These are phyloP conservation scores for Coregonus sp. DNA, from an alignment of 2,797 vertebrate genomes.

Conservation along the genomic window DNA sequence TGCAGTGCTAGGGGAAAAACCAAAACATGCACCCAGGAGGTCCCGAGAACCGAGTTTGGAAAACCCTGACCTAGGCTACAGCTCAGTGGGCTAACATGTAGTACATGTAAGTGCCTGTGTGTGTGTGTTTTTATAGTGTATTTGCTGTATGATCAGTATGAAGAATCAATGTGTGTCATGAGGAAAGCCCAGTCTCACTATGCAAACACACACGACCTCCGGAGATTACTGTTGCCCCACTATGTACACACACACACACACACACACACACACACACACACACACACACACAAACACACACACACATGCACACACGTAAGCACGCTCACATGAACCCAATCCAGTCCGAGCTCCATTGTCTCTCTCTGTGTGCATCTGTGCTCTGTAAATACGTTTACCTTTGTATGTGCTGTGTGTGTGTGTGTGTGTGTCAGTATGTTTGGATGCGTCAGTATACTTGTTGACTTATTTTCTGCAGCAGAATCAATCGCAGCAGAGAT, in stretches of 20 bases:
- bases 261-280: conserved; percentile 19
- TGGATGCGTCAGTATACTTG: conserved; percentile 60
- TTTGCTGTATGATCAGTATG: conserved; percentile 1
- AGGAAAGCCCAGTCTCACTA: conserved; percentile 33
- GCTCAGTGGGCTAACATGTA: neutral
- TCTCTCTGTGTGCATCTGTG: conserved; percentile 33
- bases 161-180: conserved; percentile 5
- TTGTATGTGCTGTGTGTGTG: conserved; percentile 66
- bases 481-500: conserved; percentile 71
- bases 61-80: neutral
- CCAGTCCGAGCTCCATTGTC: conserved; percentile 13
- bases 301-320: conserved; percentile 17
- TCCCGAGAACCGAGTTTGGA: no score
- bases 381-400: conserved; percentile 69
- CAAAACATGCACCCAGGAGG: no score
- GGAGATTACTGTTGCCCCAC: conserved; percentile 37
- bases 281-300: conserved; percentile 28
- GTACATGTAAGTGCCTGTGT: neutral
- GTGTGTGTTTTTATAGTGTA: neutral
- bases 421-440: neutral
- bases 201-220: conserved; percentile 42
- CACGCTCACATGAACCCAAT: neutral
- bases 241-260: conserved; percentile 24
- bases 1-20: no score
- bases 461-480: conserved; percentile 76